Evolutionary conservation across 2,888 invertebrate genomes (phyloP).

Genomic region (Stegana nigrithorax): DNA sequence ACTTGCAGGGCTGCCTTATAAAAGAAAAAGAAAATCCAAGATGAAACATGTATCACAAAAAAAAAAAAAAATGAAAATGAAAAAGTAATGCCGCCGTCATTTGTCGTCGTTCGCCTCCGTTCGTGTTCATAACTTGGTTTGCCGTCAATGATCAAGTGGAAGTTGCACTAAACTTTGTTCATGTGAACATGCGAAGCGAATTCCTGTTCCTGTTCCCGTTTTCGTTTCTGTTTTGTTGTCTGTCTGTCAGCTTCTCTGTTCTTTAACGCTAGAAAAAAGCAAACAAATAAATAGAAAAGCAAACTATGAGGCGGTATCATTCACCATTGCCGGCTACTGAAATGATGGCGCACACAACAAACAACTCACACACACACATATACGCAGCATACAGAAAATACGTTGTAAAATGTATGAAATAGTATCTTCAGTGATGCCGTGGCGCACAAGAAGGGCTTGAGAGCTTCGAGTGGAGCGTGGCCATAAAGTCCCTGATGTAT

Average conservation of each 20-base stretch:
- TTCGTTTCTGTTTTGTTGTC: too few species aligned
- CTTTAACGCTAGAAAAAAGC: background rate
- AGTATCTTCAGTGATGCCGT: too few species aligned
- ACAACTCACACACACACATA: background rate
- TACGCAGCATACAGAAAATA: background rate
- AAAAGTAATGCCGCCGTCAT: conserved; percentile 3
- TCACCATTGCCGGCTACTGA: background rate
- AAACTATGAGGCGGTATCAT: too few species aligned
- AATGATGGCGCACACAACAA: too few species aligned
- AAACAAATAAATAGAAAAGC: background rate
- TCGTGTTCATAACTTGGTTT: background rate
- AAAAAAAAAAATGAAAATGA: conserved; percentile 1
- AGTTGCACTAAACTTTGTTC: too few species aligned
- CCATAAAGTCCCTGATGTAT: conserved; percentile 17
- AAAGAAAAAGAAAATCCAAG: too few species aligned
- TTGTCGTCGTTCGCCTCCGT: background rate
- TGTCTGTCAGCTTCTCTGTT: background rate
- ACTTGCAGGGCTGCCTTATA: too few species aligned
- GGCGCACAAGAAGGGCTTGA: background rate
- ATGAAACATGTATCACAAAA: too few species aligned
- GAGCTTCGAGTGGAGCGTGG: conserved; percentile 3
- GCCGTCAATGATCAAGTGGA: too few species aligned
- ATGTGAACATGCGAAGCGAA: too few species aligned
- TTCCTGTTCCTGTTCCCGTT: too few species aligned
- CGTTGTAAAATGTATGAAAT: background rate